These are phyloP conservation scores for Phoenicopterus ruber DNA, from an alignment of 2,113 vertebrate species.

Conservation along the genomic window DNA sequence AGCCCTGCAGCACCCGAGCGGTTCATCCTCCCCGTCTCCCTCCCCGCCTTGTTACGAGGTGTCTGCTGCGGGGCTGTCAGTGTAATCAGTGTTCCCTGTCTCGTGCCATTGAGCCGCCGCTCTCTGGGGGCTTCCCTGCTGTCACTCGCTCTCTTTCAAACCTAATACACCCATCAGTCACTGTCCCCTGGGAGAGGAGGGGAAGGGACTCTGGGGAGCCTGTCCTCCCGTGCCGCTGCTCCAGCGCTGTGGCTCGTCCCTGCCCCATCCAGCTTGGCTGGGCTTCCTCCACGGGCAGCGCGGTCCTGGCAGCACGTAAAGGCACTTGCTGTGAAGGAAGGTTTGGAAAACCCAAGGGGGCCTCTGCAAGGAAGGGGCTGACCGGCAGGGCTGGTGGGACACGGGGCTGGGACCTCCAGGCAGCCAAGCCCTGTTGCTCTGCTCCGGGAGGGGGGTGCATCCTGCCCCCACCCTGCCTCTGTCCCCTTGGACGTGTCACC, in stretches of 20 bases:
- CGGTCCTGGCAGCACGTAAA: rapidly evolving
- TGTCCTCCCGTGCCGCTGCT: rapidly evolving
- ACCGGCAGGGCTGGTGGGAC: neutral
- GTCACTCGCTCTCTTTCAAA: neutral
- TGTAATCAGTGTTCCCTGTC: neutral
- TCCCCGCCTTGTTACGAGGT: neutral
- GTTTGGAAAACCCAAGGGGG: neutral
- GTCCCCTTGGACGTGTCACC: neutral
- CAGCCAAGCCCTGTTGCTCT: neutral
- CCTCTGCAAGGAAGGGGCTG: neutral
- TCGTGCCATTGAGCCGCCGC: rapidly evolving
- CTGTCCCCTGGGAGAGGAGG: neutral
- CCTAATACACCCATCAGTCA: neutral
- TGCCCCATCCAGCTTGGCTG: neutral
- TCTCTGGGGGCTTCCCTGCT: neutral
- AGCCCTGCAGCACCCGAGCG: neutral
- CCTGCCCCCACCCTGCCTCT: neutral
- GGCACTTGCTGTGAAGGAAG: neutral
- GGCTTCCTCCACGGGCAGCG: neutral
- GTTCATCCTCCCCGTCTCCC: neutral
- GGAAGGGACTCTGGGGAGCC: neutral
- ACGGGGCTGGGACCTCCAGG: neutral
- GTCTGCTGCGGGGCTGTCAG: neutral
- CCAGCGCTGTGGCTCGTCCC: neutral
- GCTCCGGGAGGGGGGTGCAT: neutral